These are phyloP conservation scores for Chitala chitala DNA, from an alignment of 2,113 vertebrate species.

Conservation along the genomic window DNA sequence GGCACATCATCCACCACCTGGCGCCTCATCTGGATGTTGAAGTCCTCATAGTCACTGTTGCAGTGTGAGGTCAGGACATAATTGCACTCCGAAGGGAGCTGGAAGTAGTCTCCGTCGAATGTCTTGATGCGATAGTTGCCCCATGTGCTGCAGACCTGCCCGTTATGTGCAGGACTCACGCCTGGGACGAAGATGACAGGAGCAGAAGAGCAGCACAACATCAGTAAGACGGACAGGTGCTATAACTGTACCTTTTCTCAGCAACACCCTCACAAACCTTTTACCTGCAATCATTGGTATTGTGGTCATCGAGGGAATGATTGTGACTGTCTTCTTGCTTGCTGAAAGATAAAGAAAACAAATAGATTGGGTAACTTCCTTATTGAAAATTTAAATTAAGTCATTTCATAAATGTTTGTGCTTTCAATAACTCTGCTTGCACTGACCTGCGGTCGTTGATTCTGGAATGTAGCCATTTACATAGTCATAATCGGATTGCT, in stretches of 20 bases:
- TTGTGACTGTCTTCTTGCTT: conserved; percentile 25
- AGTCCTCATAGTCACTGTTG: conserved; percentile 65
- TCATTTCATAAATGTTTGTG: neutral
- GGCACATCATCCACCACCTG: conserved; percentile 33
- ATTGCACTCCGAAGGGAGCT: conserved; percentile 75
- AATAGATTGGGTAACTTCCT: neutral
- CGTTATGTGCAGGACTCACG: conserved; percentile 60
- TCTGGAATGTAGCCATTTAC: neutral
- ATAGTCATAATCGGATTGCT: neutral
- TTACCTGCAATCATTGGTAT: conserved; percentile 39
- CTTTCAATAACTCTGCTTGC: neutral
- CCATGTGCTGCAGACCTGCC: conserved; percentile 81
- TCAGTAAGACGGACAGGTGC: neutral
- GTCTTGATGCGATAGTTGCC: conserved; percentile 83
- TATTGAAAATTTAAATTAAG: neutral
- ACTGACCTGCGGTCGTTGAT: neutral
- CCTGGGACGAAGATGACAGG: conserved; percentile 46
- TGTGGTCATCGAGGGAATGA: conserved; percentile 31
- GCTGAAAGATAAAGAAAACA: neutral
- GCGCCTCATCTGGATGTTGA: conserved; percentile 77
- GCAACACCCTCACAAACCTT: neutral
- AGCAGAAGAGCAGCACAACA: neutral
- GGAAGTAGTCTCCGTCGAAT: conserved; percentile 78
- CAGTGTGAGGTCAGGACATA: conserved; percentile 72
- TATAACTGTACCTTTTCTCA: neutral